phyloP scores from a whole-genome alignment of 2,113 vertebrate genomes.

The Grammomys dolichurus region DNA sequence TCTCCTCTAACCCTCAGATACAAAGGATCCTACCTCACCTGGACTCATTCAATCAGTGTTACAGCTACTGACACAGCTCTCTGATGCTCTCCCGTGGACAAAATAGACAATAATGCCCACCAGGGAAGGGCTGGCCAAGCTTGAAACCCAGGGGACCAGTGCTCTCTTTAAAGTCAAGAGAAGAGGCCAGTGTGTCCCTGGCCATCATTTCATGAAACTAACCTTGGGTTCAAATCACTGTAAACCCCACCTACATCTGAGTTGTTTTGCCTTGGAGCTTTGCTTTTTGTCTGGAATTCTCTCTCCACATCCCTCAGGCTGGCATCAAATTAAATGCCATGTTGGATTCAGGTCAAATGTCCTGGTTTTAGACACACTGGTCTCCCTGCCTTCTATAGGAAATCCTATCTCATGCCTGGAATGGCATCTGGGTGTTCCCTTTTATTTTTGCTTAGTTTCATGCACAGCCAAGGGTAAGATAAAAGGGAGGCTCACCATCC shows the following conservation, averaged over 20 bases:
- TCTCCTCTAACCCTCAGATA: neutral
- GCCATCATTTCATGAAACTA: neutral
- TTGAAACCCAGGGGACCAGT: neutral
- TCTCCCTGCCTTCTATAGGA: neutral
- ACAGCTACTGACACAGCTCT: neutral
- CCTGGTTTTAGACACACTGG: neutral
- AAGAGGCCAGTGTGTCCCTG: neutral
- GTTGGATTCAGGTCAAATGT: neutral
- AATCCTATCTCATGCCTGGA: neutral
- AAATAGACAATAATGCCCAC: neutral
- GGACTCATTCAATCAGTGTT: neutral
- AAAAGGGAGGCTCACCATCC: neutral
- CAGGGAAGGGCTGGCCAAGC: neutral
- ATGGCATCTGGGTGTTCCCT: neutral
- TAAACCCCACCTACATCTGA: neutral
- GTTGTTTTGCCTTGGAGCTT: neutral
- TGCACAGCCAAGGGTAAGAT: neutral
- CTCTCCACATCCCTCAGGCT: neutral
- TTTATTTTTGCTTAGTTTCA: neutral
- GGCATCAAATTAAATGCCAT: neutral
- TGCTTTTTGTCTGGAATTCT: neutral
- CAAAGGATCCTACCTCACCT: neutral
- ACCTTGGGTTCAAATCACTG: neutral
- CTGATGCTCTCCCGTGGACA: neutral
- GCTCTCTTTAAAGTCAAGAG: slow-evolving; percentile 14